Base-by-base conservation (phyloP, 2,888 invertebrate genomes). In the Rhimphoctona megacephalus region DNA sequence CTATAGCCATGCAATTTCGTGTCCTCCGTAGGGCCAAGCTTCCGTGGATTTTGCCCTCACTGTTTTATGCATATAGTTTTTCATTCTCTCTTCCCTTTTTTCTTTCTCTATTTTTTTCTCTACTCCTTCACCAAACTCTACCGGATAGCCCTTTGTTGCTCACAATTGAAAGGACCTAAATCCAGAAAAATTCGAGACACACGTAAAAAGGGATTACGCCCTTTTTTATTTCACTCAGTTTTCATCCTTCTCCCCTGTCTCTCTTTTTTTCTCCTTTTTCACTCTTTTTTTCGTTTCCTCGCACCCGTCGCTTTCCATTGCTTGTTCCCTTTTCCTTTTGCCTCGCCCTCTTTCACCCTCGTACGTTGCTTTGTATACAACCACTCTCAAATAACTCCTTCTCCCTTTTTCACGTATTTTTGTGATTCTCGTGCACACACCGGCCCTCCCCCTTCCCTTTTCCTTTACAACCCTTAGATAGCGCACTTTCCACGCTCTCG, bases 351-450 rank as follows among this genome's bases (percentile, higher is more conserved):
- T 36, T 54, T 57, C 79, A n/a, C 69, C 86, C 85, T 85, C 85
- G 87, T 54, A 90, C 87, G 87, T 87, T 85, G 88, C 89, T 89
- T 89, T 89, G 90, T 87, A 90, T 83, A 88, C 85, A 79, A 87
- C 86, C 86, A 79, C 83, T 86, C 85, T 87, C 87, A 88, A 89
- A 89, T 89, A 90, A 87, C 89, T 88, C 85, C 85, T 88, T 83
- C 89, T 89, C 90, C 87, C 88, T 88, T 49, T 82, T 67, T 39
- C 79, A 70, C 57, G 74, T 43, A 17, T 74, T 61, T 61, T 61
- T 61, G 61, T 25, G 30, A 67, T 39, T 67, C 67, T 39, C 39
- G 39, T 67, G 39, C 67, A 39, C 67, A 67, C 67, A 22, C 61
- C 61, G 30, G 61, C 61, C 30, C 67, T 77, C 49, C 52, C 49